Evolutionary conservation across 30 jellyfish, hydroid and myxozoan species (phyloP).

Genomic region (Chironex yamaguchii): DNA sequence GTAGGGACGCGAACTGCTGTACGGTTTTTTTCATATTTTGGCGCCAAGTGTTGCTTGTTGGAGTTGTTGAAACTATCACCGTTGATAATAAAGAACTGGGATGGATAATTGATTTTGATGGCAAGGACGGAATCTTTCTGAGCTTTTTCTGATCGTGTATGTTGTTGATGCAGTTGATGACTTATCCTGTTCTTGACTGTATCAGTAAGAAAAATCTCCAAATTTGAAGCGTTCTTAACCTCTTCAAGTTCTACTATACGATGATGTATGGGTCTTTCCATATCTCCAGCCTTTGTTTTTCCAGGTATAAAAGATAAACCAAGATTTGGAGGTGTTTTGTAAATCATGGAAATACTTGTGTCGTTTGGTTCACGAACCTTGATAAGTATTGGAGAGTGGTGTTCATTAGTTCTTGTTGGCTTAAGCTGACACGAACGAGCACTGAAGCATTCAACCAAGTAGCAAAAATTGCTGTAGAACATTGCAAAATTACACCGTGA

Average conservation of each 20-base stretch:
- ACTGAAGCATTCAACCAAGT: conserved; percentile 74
- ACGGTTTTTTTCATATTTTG: not conserved
- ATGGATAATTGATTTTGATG: not conserved
- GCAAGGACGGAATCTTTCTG: not conserved
- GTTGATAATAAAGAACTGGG: not conserved
- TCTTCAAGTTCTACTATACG: not conserved
- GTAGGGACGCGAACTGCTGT: conserved; percentile 5
- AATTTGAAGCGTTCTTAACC: not conserved
- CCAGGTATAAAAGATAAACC: conserved; percentile 61
- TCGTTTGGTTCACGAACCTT: conserved; percentile 70
- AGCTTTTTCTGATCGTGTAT: not conserved
- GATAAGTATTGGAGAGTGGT: conserved; percentile 78
- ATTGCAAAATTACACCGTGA: conserved; percentile 84
- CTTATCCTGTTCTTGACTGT: not conserved
- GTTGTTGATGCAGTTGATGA: not conserved
- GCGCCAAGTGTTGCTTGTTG: not conserved
- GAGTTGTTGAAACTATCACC: not conserved
- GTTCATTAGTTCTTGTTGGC: conserved; percentile 16
- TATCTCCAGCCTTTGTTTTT: not conserved
- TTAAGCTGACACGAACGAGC: conserved; percentile 68
- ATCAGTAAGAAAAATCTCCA: not conserved
- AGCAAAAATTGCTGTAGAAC: conserved; percentile 82
- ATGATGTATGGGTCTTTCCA: not conserved
- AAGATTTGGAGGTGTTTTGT: conserved; percentile 61
- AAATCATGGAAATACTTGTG: conserved; percentile 47